phyloP scores from a whole-genome alignment of 2,113 vertebrate genomes.

The Lonchura striata region DNA sequence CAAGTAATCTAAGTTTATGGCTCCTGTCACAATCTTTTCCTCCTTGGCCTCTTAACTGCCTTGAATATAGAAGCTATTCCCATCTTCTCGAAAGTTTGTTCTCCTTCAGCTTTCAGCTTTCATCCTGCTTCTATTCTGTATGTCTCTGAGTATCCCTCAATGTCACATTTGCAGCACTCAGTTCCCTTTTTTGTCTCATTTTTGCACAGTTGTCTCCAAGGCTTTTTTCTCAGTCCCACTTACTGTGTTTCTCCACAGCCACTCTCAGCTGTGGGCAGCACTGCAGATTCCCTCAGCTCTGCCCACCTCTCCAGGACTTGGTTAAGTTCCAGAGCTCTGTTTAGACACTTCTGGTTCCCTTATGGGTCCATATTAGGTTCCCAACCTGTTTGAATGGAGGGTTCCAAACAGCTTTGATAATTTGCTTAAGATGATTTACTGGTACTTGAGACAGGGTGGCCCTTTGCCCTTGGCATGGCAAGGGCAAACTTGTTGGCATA shows the following conservation, averaged over 20 bases:
- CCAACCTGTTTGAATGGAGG: neutral
- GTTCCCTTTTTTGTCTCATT: neutral
- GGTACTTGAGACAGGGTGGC: neutral
- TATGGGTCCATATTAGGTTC: neutral
- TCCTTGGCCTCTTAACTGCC: slow-evolving; percentile 40
- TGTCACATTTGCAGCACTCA: neutral
- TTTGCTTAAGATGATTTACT: neutral
- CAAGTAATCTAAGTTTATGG: slow-evolving; percentile 54
- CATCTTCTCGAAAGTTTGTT: neutral
- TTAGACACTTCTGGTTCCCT: neutral
- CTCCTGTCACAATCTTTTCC: slow-evolving; percentile 31
- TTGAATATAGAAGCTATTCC: neutral
- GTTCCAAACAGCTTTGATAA: neutral
- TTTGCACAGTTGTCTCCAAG: neutral
- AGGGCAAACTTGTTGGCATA: no score
- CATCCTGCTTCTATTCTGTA: neutral
- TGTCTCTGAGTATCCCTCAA: neutral
- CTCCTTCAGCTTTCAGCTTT: slow-evolving; percentile 5
- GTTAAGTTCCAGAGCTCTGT: neutral
- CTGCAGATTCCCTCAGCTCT: neutral
- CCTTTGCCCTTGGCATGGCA: neutral
- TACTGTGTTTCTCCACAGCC: fast-evolving
- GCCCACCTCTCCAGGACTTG: neutral
- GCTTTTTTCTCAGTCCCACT: neutral
- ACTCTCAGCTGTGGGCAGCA: neutral